phyloP scores from a whole-genome alignment of 2,797 vertebrate species.

The Xenentodon cancila region DNA sequence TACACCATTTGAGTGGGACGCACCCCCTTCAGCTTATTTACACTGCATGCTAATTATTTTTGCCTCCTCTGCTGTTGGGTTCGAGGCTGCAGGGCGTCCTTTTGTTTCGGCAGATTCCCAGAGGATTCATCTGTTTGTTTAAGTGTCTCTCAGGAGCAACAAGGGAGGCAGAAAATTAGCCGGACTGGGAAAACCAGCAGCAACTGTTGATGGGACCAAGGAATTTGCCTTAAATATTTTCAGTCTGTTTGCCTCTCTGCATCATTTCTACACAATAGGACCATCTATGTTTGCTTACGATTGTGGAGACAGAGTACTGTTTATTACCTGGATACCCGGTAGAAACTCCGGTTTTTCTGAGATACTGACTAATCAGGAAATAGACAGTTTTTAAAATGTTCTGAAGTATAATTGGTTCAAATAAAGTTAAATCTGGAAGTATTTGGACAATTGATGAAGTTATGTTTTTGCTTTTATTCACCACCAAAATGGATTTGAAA shows the following conservation, averaged over 20 bases:
- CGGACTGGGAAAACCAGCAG: constrained; percentile 36
- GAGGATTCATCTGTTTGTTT: constrained; percentile 62
- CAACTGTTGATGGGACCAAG: constrained; percentile 63
- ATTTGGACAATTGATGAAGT: no score
- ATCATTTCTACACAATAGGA: not conserved
- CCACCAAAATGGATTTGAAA: no score
- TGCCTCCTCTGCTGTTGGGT: constrained; percentile 39
- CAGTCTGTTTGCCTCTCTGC: constrained; percentile 1
- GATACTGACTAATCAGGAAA: no score
- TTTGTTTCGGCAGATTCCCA: constrained; percentile 56
- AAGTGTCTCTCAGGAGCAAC: constrained; percentile 55
- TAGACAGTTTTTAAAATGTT: no score
- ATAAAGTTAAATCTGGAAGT: no score
- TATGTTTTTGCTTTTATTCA: no score
- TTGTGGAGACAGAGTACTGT: no score
- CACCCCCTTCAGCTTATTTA: constrained; percentile 50
- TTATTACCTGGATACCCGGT: no score
- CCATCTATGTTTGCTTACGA: not conserved
- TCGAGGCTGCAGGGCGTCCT: constrained; percentile 43
- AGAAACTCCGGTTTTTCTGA: no score
- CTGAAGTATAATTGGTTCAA: no score
- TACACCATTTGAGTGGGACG: constrained; percentile 44
- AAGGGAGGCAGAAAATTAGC: constrained; percentile 44
- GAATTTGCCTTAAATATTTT: constrained; percentile 42
- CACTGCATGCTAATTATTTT: constrained; percentile 63